These are phyloP conservation scores for Pelusios castaneus DNA, from an alignment of 2,113 vertebrate genomes.

Conservation along the genomic window DNA sequence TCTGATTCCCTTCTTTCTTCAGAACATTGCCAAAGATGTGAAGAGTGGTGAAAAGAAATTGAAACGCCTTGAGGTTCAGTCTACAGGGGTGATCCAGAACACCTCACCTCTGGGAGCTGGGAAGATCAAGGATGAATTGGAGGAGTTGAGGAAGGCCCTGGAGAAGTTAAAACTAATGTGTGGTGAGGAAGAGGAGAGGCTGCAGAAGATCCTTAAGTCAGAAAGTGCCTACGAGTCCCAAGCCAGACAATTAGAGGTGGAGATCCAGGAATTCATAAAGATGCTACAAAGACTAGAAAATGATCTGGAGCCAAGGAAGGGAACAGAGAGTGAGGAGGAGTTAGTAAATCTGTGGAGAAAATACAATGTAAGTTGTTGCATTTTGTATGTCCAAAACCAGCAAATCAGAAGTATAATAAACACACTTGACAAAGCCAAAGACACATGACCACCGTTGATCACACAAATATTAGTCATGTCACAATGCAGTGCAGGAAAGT, in stretches of 20 bases:
- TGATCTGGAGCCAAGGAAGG: slow-evolving; percentile 68
- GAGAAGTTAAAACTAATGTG: slow-evolving; percentile 79
- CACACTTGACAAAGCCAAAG: background rate
- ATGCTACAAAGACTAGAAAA: slow-evolving; percentile 78
- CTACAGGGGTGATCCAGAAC: slow-evolving; percentile 76
- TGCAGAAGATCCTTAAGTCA: slow-evolving; percentile 75
- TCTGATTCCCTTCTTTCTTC: background rate
- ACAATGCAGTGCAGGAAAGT: background rate
- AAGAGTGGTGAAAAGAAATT: slow-evolving; percentile 80
- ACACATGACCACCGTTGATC: background rate
- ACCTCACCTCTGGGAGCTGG: slow-evolving; percentile 89
- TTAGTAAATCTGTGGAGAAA: slow-evolving; percentile 85
- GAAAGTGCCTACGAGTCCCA: slow-evolving; percentile 76
- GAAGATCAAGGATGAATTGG: slow-evolving; percentile 80
- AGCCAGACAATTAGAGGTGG: slow-evolving; percentile 75
- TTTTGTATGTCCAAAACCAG: background rate
- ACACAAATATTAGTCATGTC: background rate
- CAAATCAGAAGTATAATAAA: background rate
- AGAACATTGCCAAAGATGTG: slow-evolving; percentile 82
- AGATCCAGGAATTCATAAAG: slow-evolving; percentile 76
- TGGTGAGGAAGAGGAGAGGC: slow-evolving; percentile 75
- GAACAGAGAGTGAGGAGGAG: slow-evolving; percentile 78
- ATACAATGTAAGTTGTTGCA: slow-evolving; percentile 77
- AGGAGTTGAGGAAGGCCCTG: slow-evolving; percentile 83
- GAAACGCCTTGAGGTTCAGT: slow-evolving; percentile 79